Percentiles rank a stretch among this genome's conserved stretches.
Conservation (phyloP, 2,113 vertebrate genomes). For the Puffinus mauretanicus region DNA sequence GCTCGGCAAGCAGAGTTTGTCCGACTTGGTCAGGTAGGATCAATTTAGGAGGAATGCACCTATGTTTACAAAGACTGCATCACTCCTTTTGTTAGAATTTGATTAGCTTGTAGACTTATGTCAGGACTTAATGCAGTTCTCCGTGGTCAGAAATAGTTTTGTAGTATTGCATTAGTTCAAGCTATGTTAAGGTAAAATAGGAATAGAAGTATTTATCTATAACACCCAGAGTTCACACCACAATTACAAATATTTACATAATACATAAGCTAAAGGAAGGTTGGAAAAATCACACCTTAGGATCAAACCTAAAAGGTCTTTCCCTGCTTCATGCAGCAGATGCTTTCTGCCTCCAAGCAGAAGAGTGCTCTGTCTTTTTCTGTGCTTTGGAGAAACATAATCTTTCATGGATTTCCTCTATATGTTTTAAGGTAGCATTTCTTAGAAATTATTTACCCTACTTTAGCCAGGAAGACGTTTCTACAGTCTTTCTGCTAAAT, state of each 20-base stretch:
- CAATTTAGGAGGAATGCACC: not conserved
- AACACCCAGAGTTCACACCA: not conserved
- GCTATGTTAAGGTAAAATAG: not conserved
- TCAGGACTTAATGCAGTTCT: not conserved
- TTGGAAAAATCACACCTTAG: not conserved
- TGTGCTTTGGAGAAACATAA: not conserved
- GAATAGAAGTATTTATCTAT: not conserved
- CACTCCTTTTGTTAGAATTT: not conserved
- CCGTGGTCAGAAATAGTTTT: not conserved
- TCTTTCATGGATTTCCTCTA: not conserved
- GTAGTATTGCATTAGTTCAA: not conserved
- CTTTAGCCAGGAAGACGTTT: not conserved
- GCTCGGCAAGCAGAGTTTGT: constrained; percentile 98
- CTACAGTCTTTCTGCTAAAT: not conserved
- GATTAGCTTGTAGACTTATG: not conserved
- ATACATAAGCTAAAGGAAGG: not conserved
- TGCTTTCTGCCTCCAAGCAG: not conserved
- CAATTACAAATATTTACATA: not conserved
- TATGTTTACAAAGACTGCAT: not conserved
- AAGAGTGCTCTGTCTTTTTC: not conserved
- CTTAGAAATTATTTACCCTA: not conserved
- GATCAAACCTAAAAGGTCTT: not conserved
- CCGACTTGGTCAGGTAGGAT: constrained; percentile 90
- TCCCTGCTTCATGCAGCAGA: not conserved
- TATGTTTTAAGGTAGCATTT: not conserved